A percentile compares a stretch with the other conserved stretches of the same genome.
phyloP scores from a whole-genome alignment of 2,113 vertebrate species.

The Tenebrosternarchus preto region DNA sequence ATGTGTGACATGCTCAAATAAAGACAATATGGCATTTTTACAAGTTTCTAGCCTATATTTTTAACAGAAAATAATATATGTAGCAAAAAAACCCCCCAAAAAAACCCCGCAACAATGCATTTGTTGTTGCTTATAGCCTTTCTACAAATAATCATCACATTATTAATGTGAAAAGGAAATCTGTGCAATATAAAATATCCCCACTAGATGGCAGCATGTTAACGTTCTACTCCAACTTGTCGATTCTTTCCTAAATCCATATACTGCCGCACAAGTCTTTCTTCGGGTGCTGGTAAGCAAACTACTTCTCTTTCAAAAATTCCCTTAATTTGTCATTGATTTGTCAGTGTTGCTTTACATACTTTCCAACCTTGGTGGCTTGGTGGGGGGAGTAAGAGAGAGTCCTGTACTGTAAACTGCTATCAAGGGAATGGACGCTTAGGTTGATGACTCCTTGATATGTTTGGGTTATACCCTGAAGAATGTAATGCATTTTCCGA shows the following conservation, averaged over 20 bases:
- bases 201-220: conserved; percentile 45
- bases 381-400: neutral
- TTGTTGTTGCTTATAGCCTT: neutral
- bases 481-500: conserved; percentile 3
- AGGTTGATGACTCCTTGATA: neutral
- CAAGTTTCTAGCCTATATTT: neutral
- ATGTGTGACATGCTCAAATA: neutral
- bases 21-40: neutral
- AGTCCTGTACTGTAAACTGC: neutral
- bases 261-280: neutral
- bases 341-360: neutral
- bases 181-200: neutral
- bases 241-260: neutral
- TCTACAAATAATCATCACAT: neutral
- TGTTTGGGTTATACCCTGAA: neutral
- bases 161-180: neutral
- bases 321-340: neutral
- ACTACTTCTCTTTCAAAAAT: neutral
- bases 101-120: no score
- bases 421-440: neutral
- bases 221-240: neutral
- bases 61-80: no score
- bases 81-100: neutral
- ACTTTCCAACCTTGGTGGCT: neutral
- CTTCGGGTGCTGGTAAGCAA: neutral